Conservation (phyloP, 2,888 invertebrate species). For the Synergus itoensis region DNA sequence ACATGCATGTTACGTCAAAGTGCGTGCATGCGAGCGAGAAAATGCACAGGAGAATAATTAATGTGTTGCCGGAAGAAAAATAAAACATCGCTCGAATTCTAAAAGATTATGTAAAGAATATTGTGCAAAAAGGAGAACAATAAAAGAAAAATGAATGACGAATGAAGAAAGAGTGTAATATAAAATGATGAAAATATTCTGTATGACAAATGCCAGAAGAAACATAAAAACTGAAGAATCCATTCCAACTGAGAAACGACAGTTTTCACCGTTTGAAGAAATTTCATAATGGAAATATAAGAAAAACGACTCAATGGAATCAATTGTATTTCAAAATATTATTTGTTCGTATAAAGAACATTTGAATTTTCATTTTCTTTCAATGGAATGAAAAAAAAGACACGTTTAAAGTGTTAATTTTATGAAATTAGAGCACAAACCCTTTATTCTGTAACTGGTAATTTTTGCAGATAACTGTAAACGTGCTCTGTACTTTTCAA, state of each 20-base stretch:
- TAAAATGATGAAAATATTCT: neutral
- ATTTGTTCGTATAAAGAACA: too few species aligned
- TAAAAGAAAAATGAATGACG: constrained; percentile 25
- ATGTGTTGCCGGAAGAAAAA: constrained; percentile 30
- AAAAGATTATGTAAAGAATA: constrained; percentile 11
- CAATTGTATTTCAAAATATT: neutral
- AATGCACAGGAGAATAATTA: constrained; percentile 31
- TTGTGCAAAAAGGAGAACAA: constrained; percentile 31
- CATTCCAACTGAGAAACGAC: neutral
- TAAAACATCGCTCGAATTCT: constrained; percentile 35
- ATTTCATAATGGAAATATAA: neutral
- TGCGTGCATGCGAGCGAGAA: constrained; percentile 24
- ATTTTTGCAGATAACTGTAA: constrained; percentile 27
- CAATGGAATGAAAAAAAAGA: neutral
- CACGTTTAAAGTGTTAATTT: constrained; percentile 5
- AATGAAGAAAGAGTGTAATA: neutral
- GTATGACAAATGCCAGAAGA: neutral
- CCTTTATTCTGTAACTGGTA: neutral
- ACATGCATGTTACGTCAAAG: constrained; percentile 17
- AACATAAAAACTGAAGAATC: neutral
- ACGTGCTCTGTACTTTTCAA: constrained; percentile 11
- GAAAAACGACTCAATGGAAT: neutral
- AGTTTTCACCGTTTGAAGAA: neutral
- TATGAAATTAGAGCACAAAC: neutral
- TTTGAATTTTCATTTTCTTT: too few species aligned